phyloP scores from a whole-genome alignment of 2,797 vertebrate genomes.

The Acanthiza pusilla region DNA sequence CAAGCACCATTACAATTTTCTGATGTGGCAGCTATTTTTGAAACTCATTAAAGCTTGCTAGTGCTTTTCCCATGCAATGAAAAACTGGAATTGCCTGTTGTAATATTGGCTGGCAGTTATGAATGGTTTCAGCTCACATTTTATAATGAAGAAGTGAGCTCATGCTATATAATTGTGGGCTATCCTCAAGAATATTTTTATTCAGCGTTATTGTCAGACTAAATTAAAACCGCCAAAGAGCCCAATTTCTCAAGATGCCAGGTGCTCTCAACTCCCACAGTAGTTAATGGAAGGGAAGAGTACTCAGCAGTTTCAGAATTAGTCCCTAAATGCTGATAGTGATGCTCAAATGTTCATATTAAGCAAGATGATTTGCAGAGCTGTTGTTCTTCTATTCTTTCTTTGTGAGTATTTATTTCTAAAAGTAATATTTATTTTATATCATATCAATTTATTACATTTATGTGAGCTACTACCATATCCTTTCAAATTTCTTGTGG shows the following conservation, averaged over 20 bases:
- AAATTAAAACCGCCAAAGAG: slow-evolving; percentile 47
- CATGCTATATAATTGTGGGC: slow-evolving; percentile 59
- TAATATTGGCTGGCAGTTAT: slow-evolving; percentile 50
- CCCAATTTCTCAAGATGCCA: slow-evolving; percentile 39
- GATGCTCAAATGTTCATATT: background rate
- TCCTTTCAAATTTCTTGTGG: background rate
- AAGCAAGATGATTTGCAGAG: background rate
- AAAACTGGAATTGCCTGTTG: slow-evolving; percentile 62
- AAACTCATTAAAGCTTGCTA: slow-evolving; percentile 39
- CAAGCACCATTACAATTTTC: slow-evolving; percentile 30
- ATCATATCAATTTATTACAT: background rate
- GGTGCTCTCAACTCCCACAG: slow-evolving; percentile 33
- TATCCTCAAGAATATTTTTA: slow-evolving; percentile 62
- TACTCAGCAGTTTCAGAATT: slow-evolving; percentile 37
- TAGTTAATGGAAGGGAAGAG: background rate
- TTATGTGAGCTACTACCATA: background rate
- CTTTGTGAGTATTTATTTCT: background rate
- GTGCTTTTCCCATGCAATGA: slow-evolving; percentile 52
- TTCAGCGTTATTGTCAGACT: slow-evolving; percentile 45
- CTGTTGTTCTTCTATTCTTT: background rate
- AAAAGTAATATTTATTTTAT: background rate
- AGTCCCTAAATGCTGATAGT: background rate
- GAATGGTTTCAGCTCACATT: slow-evolving; percentile 59
- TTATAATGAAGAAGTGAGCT: slow-evolving; percentile 64
- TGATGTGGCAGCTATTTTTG: slow-evolving; percentile 48